A percentile compares a stretch with the other conserved stretches of the same genome.
Evolutionary conservation across 2,888 invertebrate genomes (phyloP).

Genomic region (Brachypterus glaber): DNA sequence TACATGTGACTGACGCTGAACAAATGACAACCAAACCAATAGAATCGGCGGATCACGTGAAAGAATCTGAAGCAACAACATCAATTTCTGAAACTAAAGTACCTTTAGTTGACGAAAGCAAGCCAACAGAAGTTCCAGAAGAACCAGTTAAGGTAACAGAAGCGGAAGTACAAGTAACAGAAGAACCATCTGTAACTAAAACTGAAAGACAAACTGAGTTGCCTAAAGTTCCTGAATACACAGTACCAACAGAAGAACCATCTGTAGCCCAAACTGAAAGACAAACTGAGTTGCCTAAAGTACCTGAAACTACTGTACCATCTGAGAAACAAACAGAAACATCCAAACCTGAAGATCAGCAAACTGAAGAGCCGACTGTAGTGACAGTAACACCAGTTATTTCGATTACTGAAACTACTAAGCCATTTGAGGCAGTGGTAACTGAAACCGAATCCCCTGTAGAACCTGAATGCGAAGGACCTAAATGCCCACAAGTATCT

Average conservation of each 20-base stretch:
- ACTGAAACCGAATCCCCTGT: conserved; percentile 7
- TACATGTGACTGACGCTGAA: conserved; percentile 34
- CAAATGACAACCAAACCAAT: conserved; percentile 17
- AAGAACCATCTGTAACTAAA: conserved; percentile 5
- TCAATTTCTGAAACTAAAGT: conserved; percentile 7
- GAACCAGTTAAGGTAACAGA: conserved; percentile 7
- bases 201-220: neutral
- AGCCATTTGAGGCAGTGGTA: neutral
- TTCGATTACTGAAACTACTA: neutral
- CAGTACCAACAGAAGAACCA: conserved; percentile 7
- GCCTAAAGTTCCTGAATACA: neutral
- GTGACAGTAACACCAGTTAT: conserved; percentile 5
- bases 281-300: conserved; percentile 4
- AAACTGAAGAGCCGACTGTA: conserved; percentile 9
- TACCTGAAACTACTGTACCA: conserved; percentile 11
- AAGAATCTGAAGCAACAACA: conserved; percentile 16
- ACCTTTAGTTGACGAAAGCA: conserved; percentile 11
- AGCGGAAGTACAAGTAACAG: conserved; percentile 5
- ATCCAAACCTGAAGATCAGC: too few species aligned
- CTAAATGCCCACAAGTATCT: neutral
- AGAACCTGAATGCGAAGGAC: conserved; percentile 7
- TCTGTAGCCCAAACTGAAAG: conserved; percentile 15
- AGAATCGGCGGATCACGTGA: conserved; percentile 19
- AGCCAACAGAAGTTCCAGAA: conserved; percentile 11
- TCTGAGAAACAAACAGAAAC: conserved; percentile 12